A percentile compares a stretch with the other conserved stretches of the same genome.
Evolutionary conservation across 2,888 invertebrate genomes (phyloP).

Genomic region (Drosophila imparisetae): DNA sequence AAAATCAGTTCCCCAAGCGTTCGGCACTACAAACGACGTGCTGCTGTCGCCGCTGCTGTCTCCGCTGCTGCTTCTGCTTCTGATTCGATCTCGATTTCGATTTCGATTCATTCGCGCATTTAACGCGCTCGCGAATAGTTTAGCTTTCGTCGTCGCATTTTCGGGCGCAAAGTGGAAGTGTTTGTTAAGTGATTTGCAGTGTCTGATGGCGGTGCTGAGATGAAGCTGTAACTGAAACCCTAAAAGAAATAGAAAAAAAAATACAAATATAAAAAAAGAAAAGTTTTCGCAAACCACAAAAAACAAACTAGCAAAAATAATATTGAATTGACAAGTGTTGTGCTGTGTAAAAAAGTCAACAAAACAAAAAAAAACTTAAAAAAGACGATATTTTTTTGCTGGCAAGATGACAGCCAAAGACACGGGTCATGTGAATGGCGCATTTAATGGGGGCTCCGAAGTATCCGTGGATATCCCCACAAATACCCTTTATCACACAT

Average conservation of each 20-base stretch:
- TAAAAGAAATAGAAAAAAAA: slow-evolving; percentile 24
- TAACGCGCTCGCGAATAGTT: slow-evolving; percentile 67
- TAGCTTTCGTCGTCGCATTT: slow-evolving; percentile 38
- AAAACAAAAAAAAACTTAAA: neutral
- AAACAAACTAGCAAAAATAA: neutral
- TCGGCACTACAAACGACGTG: slow-evolving; percentile 56
- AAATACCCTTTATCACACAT: slow-evolving; percentile 81
- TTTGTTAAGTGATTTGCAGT: slow-evolving; percentile 17
- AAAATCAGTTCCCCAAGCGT: slow-evolving; percentile 68
- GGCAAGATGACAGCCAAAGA: slow-evolving; percentile 59
- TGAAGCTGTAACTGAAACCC: slow-evolving; percentile 63
- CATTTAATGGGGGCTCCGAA: slow-evolving; percentile 69
- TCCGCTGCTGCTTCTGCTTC: slow-evolving; percentile 41
- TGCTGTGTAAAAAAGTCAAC: neutral
- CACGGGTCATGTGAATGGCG: slow-evolving; percentile 70
- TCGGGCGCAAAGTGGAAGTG: slow-evolving; percentile 19
- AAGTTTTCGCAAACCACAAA: slow-evolving; percentile 19
- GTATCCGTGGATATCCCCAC: slow-evolving; percentile 83
- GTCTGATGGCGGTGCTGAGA: slow-evolving; percentile 52
- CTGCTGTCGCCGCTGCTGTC: slow-evolving; percentile 49
- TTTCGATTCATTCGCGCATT: slow-evolving; percentile 62
- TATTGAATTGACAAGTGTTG: neutral
- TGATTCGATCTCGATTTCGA: slow-evolving; percentile 46
- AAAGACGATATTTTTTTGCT: slow-evolving; percentile 6
- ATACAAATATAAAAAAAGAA: slow-evolving; percentile 8